Evolutionary conservation across 1,140 invertebrate genomes (phyloP), one percentile per base, ranked within the genome.

Genomic region (Brachionus rubens): DNA sequence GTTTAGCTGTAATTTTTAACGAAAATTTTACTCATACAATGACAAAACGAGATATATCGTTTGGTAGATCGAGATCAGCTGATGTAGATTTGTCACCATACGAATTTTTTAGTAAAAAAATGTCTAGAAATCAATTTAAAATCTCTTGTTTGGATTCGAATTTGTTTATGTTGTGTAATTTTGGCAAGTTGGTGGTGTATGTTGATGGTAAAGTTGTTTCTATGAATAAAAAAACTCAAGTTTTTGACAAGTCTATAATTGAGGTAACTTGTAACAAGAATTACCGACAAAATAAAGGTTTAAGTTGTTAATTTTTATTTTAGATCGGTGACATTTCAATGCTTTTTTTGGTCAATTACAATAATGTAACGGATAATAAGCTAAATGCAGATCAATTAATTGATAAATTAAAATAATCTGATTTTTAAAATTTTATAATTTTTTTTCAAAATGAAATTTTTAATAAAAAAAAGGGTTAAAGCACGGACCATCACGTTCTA

Each of bases 91-190:
- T 65, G 19, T 65, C 59, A n/a, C 2, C 33, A 24, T 43, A 46
- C 24, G 59, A 65, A 12, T 43, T 65, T 12, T 65, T 65, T 65
- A 65, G 40, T 43, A 72, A 72, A 54, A 72, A 72, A 72, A 72
- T 72, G 21, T 72, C 68, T 2, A 26, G 68, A 30, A 19, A 24
- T 36, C 68, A 72, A 50, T 50, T 48, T 28, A 48, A 40, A 33
- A 72, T 72, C 28, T 9, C 12, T n/a, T 19, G 48, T 26, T n/a
- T 41, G 1, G 68, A 72, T 26, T 24, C 24, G 46, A 54, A 54
- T 54, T 28, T 50, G 14, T 72, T 72, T 48, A n/a, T 72, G 24
- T 26, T 72, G 28, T 36, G 3, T 33, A 72, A 72, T 28, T 30
- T 21, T 24, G 68, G 68, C 16, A 48, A 50, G 41, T 28, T 54